phyloP scores from a whole-genome alignment of 2,797 vertebrate genomes.

The Simalia tracyae region DNA sequence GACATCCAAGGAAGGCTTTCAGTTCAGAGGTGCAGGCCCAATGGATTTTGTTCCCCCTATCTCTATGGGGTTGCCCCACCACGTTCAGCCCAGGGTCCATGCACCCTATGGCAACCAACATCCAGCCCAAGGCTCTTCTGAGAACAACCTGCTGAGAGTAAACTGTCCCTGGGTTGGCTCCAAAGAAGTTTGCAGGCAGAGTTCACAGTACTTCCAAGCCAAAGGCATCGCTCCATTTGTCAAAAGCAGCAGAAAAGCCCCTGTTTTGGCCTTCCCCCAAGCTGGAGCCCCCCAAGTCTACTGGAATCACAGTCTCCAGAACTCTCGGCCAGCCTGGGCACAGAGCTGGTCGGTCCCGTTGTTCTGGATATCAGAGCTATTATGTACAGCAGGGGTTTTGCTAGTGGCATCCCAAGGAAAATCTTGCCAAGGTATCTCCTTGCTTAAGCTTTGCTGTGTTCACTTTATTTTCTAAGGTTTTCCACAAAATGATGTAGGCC shows the following conservation, averaged over 20 bases:
- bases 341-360: neutral
- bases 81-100: neutral
- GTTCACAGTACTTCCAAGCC: neutral
- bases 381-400: too few relatives aligned
- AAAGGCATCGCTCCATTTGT: too few relatives aligned
- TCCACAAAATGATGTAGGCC: neutral
- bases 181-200: too few relatives aligned
- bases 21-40: neutral
- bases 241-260: neutral
- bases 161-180: rapidly evolving
- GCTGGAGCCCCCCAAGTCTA: too few relatives aligned
- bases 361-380: too few relatives aligned
- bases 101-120: neutral
- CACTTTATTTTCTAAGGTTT: neutral
- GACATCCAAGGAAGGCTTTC: neutral
- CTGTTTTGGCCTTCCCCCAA: too few relatives aligned
- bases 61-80: neutral
- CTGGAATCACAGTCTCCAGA: too few relatives aligned
- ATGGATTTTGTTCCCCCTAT: too few relatives aligned
- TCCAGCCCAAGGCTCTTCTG: neutral
- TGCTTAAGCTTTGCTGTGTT: neutral
- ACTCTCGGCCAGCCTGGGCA: too few relatives aligned
- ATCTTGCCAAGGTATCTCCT: neutral
- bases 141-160: neutral
- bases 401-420: neutral